Evolutionary conservation across 2,113 vertebrate genomes (phyloP), one percentile per base, ranked within the genome.

Genomic region (Nannobrachium achirus): DNA sequence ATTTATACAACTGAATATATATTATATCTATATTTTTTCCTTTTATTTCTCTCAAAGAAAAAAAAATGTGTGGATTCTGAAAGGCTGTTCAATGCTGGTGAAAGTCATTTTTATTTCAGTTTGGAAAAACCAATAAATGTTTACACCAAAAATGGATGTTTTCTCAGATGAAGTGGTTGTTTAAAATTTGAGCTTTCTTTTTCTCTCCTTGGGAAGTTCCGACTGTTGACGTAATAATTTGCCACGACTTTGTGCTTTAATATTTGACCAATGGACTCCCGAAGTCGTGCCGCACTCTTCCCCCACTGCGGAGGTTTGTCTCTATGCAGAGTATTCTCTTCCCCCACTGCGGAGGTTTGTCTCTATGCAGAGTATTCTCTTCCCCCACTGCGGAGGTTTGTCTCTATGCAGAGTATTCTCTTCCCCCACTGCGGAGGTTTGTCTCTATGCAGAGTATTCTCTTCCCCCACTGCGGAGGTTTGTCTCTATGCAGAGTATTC

Each of bases 21-120:
- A 63, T 62, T 61, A 63, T 61, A 63, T 71, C 49, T 75, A 63
- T 73, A 45, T 56, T 63, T 75, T 81, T 70, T 68, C 52, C 63
- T 75, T 80, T 75, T 66, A 56, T 71, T 82, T 88, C 91, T 86
- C 88, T 93, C 89, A 88, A 63, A 71, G 56, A 88, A 88, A 63
- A 71, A 50, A 88, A 88, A 70, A 90, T 84, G 79, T 93, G 92
- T 95, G 92, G 93, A 92, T 94, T 93, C 93, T 91, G 91, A 92
- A 94, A 92, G 91, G 93, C 92, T 95, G 93, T 95, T 95, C 91
- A 93, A 92, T 93, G 91, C 93, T 94, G 93, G 93, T 93, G 91
- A 92, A 94, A 94, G 92, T 93, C 93, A 91, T 93, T 93, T 85
- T 83, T 80, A 80, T 82, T 94, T 95, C 92, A 93, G 93, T 95